Evolutionary conservation across 2,888 invertebrate genomes (phyloP), one percentile per base, ranked within the genome.

Genomic region (Sinotaia quadrata): DNA sequence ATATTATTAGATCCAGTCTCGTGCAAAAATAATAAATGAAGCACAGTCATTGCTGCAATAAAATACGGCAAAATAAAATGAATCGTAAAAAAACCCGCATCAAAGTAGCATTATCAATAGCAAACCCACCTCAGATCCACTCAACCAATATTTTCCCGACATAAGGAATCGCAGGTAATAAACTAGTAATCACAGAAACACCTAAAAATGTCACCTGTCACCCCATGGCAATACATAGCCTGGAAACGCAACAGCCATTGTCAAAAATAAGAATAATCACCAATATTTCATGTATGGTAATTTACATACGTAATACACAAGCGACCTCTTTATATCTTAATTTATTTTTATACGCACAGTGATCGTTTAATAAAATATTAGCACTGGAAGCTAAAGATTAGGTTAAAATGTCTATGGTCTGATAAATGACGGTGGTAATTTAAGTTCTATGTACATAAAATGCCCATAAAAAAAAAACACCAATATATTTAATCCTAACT

Each of bases 141-240:
- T 91, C 90, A 0, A 93, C 92, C 88, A 93, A 80, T 74, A 84
- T 86, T 67, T 84, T 87, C 18, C 93, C 93, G 88, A 93, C 81
- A 76, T 92, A 92, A 0, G 93, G 93, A 12, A 94, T 91, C 2
- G 93, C 93, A 0, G 93, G 93, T 73, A 94, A 72, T 80, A 94
- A 80, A 84, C 93, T 93, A 36, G 93, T 93, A 91, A 93, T 93
- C n/a, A 94, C 93, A 47, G n/a, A 93, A 0, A 93, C 93, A 1
- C 93, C 93, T 91, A 93, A 94, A 86, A 93, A 94, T 1, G 93
- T 93, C 91, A 93, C 8, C n/a, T n/a, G n/a, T n/a, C n/a, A n/a
- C 93, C 93, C 88, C 93, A 93, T 1, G 93, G 93, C 0, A 79
- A 44, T 0, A 78, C 77, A 72, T 94, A 94, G 0, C 93, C 94